phyloP scores from a whole-genome alignment of 2,113 vertebrate genomes.

The Casuarius casuarius region DNA sequence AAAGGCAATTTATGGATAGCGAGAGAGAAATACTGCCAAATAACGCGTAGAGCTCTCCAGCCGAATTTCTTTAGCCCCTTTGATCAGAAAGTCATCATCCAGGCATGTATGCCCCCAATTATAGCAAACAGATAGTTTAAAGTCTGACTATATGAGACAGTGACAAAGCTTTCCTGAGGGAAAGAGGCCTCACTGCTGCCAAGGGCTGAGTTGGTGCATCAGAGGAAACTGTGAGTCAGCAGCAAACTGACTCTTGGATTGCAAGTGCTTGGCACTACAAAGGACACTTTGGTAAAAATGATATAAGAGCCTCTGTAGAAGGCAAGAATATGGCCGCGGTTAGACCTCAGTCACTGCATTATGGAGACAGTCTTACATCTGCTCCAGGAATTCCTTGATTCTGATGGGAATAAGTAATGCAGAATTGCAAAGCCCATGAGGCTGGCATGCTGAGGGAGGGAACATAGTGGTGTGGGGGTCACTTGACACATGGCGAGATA shows the following conservation, averaged over 20 bases:
- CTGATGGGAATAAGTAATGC: not conserved
- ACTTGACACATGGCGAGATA: not conserved
- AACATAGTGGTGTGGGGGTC: accelerated
- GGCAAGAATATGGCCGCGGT: not conserved
- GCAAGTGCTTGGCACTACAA: not conserved
- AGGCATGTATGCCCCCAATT: not conserved
- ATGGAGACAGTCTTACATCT: accelerated
- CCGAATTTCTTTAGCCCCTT: not conserved
- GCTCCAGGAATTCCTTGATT: not conserved
- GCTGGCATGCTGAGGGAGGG: not conserved
- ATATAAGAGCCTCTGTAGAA: not conserved
- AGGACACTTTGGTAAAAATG: not conserved
- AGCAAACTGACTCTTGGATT: not conserved
- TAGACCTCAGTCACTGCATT: not conserved
- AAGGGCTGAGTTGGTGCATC: not conserved
- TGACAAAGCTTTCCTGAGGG: not conserved
- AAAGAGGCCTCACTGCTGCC: not conserved
- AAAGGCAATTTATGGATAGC: not conserved
- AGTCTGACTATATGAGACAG: not conserved
- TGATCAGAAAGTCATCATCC: not conserved
- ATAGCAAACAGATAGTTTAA: not conserved
- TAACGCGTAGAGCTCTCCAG: not conserved
- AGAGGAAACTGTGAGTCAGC: not conserved
- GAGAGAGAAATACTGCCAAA: not conserved
- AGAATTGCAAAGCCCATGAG: not conserved